Evolutionary conservation across 2,113 vertebrate species (phyloP).

Genomic region (Trogon melanurus): DNA sequence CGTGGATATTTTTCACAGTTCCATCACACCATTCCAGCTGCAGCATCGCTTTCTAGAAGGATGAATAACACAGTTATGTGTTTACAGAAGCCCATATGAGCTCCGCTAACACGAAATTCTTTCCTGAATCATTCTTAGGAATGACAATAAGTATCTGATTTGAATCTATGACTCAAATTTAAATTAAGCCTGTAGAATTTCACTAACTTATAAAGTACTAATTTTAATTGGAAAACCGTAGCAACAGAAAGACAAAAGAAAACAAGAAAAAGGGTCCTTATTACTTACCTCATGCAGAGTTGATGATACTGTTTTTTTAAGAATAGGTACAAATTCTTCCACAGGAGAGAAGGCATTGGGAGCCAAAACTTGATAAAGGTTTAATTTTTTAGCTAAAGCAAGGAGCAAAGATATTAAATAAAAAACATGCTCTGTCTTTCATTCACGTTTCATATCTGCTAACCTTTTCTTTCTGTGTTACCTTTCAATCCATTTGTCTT

Average conservation of each 20-base stretch:
- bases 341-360: conserved; percentile 77
- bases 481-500: conserved; percentile 82
- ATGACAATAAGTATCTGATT: background rate
- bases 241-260: background rate
- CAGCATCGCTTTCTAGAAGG: conserved; percentile 79
- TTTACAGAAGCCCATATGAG: background rate
- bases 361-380: conserved; percentile 83
- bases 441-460: background rate
- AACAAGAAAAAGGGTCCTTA: background rate
- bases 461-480: conserved; percentile 23
- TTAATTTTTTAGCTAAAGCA: conserved; percentile 80
- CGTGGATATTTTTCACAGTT: conserved; percentile 82
- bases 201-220: background rate
- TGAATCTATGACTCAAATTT: background rate
- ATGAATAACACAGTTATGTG: background rate
- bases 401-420: background rate
- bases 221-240: background rate
- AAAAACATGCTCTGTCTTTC: background rate
- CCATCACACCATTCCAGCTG: conserved; percentile 85
- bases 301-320: conserved; percentile 82
- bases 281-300: conserved; percentile 76
- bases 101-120: background rate
- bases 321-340: conserved; percentile 82
- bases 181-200: background rate
- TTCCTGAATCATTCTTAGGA: background rate